These are phyloP conservation scores for Brenthis daphne DNA, from an alignment of 2,888 invertebrate genomes.

Conservation along the genomic window DNA sequence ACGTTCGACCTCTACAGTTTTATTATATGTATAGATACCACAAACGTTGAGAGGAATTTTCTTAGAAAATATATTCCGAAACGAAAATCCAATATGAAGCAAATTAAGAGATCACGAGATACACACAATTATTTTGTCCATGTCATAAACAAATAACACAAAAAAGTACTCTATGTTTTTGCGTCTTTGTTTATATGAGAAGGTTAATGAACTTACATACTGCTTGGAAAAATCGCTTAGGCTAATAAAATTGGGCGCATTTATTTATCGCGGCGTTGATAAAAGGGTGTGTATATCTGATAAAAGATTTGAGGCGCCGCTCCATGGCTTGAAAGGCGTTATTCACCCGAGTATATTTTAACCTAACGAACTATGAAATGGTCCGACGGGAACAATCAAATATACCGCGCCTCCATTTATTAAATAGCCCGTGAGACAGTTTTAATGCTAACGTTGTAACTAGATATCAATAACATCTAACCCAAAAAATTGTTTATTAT, in stretches of 20 bases:
- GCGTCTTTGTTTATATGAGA: too few relatives aligned
- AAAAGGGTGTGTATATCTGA: constrained; percentile 27
- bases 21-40: too few relatives aligned
- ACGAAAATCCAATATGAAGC: too few relatives aligned
- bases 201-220: neutral
- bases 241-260: constrained; percentile 11
- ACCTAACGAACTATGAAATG: constrained; percentile 45
- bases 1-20: too few relatives aligned
- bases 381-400: constrained; percentile 42
- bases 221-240: constrained; percentile 1
- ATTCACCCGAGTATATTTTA: constrained; percentile 42
- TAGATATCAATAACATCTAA: neutral
- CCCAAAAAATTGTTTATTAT: too few relatives aligned
- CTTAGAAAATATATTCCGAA: too few relatives aligned
- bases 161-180: too few relatives aligned
- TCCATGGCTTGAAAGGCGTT: constrained; percentile 37
- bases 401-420: constrained; percentile 21
- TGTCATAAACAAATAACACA: too few relatives aligned
- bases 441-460: neutral
- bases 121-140: too few relatives aligned
- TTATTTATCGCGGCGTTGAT: constrained; percentile 24
- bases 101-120: too few relatives aligned
- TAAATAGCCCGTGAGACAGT: neutral
- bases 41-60: too few relatives aligned
- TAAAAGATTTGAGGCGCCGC: constrained; percentile 34